Base-by-base conservation (phyloP, 2,888 invertebrate genomes). In the Heteromyza rotundicornis region DNA sequence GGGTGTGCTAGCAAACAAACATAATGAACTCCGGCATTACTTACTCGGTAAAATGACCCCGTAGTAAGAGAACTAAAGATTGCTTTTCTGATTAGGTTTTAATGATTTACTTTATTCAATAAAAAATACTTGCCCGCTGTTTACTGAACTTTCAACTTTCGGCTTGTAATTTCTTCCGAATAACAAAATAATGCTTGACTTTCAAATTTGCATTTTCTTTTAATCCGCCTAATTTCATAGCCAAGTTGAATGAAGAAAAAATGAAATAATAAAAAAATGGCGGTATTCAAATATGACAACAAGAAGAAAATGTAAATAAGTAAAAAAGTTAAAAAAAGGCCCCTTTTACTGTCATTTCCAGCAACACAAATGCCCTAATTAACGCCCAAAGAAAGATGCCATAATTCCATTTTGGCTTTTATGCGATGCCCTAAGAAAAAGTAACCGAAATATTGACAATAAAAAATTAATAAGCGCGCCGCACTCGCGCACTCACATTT, bases 341-440 rank as follows among this genome's bases (percentile, higher is more conserved):
- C 47, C 20, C 19, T 47, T 20, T 20, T 19, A 19, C 27, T 27
- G 27, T n/a, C 27, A 7, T 27, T 27, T 27, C 7, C 14, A 40
- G 20, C 19, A 17, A 47, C 47, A 47, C 47, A 47, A 47, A 19
- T 47, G 47, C 47, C 47, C 5, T 47, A 47, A 47, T 47, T 47
- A 47, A 40, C 40, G 40, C 40, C 3, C 12, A 40, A 40, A 40
- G 16, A 40, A 40, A 10, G 40, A 3, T 40, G 16, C 10, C 16
- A n/a, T 40, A 40, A 40, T 40, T 40, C n/a, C 10, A 40, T n/a
- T 40, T 40, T n/a, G 3, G 12, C 8, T 40, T 40, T 40, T n/a
- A 40, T 10, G 40, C 40, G 14, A 3, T n/a, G 8, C 40, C 3
- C 3, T 40, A n/a, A 12, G 32, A 32, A 32, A 32, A 32, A 32